A percentile compares a stretch with the other conserved stretches of the same genome.
phyloP scores from a whole-genome alignment of 2,113 vertebrate species.

The Poeciliopsis occidentalis region DNA sequence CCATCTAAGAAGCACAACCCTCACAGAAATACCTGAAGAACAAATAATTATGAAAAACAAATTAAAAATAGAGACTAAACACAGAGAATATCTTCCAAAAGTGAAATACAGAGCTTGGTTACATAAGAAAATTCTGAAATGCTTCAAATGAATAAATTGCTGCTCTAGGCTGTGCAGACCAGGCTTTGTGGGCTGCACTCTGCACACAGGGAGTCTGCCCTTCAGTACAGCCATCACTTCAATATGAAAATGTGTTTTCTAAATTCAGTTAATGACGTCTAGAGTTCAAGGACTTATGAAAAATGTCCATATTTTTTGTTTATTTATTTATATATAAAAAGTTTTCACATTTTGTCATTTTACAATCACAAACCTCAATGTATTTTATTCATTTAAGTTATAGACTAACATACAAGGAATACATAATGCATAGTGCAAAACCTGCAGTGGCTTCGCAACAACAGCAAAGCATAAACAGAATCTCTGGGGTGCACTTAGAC shows the following conservation, averaged over 20 bases:
- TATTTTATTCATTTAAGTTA: not conserved
- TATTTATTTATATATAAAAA: not conserved
- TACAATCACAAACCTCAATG: not conserved
- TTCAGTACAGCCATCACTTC: constrained; percentile 21
- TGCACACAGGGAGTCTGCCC: constrained; percentile 23
- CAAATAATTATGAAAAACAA: not conserved
- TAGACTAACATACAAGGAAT: too few species aligned
- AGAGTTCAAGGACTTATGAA: not conserved
- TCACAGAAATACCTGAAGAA: not conserved
- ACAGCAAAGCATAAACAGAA: not conserved
- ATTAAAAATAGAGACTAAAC: too few species aligned
- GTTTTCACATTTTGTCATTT: not conserved
- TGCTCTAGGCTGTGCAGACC: constrained; percentile 28
- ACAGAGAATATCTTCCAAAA: too few species aligned
- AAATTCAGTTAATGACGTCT: not conserved
- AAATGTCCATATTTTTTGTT: not conserved
- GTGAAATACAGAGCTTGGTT: constrained; percentile 21
- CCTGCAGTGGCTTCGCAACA: too few species aligned
- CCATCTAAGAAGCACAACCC: not conserved
- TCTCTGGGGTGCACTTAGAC: not conserved
- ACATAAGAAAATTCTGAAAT: constrained; percentile 46
- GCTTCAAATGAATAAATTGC: constrained; percentile 40
- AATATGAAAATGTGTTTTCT: constrained; percentile 4
- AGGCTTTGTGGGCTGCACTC: constrained; percentile 12
- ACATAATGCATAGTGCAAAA: too few species aligned